A percentile compares a stretch with the other conserved stretches of the same genome.
Conservation (phyloP, 2,797 vertebrate genomes). For the Otus scops region DNA sequence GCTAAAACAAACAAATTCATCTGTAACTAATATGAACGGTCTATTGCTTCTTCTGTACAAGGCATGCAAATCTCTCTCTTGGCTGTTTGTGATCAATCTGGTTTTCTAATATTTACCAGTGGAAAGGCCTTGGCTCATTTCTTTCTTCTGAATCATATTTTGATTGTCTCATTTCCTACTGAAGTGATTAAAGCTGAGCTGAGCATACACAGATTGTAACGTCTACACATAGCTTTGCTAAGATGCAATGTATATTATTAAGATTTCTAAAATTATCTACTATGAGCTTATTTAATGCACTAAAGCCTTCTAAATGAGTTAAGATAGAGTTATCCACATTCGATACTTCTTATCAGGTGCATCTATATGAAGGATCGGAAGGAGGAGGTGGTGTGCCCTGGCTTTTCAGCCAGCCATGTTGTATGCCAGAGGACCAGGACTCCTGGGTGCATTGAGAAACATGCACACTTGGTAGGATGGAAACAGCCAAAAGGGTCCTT, state of each 20-base stretch:
- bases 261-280: neutral
- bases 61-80: neutral
- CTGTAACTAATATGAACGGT: neutral
- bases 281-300: neutral
- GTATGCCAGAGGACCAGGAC: neutral
- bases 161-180: conserved; percentile 10
- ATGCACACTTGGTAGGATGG: neutral
- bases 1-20: neutral
- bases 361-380: neutral
- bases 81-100: neutral
- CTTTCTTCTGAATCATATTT: conserved; percentile 29
- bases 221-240: neutral
- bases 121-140: conserved; percentile 22
- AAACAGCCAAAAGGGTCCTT: neutral
- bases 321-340: neutral
- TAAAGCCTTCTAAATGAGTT: neutral
- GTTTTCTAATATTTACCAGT: neutral
- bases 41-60: neutral
- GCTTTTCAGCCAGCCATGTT: neutral
- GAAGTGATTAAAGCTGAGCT: conserved; percentile 10
- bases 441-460: neutral
- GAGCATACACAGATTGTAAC: neutral
- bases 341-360: neutral
- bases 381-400: neutral
- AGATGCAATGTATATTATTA: neutral